phyloP scores from a whole-genome alignment of 2,113 vertebrate species.

The Ancistrus triradiatus region DNA sequence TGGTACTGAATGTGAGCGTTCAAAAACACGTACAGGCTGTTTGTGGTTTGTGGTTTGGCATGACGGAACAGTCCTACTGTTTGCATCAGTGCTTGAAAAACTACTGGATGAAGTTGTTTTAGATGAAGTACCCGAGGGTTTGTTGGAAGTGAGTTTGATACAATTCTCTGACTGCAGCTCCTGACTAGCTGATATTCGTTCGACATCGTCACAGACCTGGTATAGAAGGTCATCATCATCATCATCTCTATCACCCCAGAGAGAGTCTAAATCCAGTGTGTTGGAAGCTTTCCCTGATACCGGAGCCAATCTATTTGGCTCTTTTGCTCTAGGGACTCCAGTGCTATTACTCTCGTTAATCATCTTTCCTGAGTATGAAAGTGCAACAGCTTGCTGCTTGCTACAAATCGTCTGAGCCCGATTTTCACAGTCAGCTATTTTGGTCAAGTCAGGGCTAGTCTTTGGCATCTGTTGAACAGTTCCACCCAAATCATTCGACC shows the following conservation, averaged over 20 bases:
- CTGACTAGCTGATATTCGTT: constrained; percentile 75
- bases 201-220: constrained; percentile 84
- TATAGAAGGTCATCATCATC: constrained; percentile 78
- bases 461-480: constrained; percentile 21
- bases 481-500: no score
- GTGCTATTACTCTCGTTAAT: not conserved
- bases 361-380: not conserved
- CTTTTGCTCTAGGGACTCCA: not conserved
- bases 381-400: not conserved
- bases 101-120: no score
- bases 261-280: constrained; percentile 48
- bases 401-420: not conserved
- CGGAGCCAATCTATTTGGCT: constrained; percentile 3
- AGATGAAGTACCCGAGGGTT: constrained; percentile 15
- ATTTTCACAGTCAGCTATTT: constrained; percentile 10
- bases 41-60: not conserved
- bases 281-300: constrained; percentile 33
- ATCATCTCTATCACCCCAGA: constrained; percentile 78
- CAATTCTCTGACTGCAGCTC: constrained; percentile 8
- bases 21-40: not conserved
- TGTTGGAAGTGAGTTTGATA: constrained; percentile 10
- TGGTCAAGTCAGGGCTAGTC: constrained; percentile 1
- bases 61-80: constrained; percentile 18
- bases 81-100: not conserved
- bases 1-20: constrained; percentile 34